phyloP scores from a whole-genome alignment of 2,888 invertebrate species.

The Trimorus sp. region DNA sequence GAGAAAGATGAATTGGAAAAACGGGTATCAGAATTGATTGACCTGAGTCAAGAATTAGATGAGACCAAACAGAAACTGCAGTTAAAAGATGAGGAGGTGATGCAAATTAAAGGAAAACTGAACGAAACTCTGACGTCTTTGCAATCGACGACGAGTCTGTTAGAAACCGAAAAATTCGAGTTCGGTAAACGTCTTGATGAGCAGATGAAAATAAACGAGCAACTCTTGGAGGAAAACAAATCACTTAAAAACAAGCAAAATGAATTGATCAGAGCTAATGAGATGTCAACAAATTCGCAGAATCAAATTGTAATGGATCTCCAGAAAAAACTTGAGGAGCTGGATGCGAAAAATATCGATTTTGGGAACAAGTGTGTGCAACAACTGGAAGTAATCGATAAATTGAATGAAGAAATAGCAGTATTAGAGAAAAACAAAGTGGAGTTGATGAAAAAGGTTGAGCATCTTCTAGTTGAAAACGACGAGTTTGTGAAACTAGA shows the following conservation, averaged over 20 bases:
- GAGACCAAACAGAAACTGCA: constrained; percentile 44
- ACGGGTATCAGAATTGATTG: constrained; percentile 44
- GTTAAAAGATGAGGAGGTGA: neutral
- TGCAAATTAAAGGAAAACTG: constrained; percentile 28
- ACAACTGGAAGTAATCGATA: neutral
- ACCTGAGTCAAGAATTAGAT: constrained; percentile 44
- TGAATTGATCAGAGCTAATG: constrained; percentile 57
- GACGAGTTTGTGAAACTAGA: too few species aligned
- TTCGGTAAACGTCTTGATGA: neutral
- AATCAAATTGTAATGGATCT: constrained; percentile 32
- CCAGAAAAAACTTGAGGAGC: constrained; percentile 12
- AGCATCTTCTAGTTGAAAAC: constrained; percentile 9
- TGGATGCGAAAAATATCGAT: neutral
- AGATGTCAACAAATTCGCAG: constrained; percentile 37
- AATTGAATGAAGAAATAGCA: neutral
- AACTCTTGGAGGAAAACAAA: constrained; percentile 60
- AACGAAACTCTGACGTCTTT: too few species aligned
- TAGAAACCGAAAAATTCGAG: constrained; percentile 22
- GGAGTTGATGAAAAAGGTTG: neutral
- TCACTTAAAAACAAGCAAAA: constrained; percentile 62
- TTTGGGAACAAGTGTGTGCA: constrained; percentile 3
- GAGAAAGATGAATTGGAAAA: constrained; percentile 28
- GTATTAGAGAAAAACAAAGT: neutral
- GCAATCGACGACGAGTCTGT: too few species aligned
- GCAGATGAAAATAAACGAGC: constrained; percentile 17